Conservation (phyloP, 2,888 invertebrate genomes). For the Gibbula magus region DNA sequence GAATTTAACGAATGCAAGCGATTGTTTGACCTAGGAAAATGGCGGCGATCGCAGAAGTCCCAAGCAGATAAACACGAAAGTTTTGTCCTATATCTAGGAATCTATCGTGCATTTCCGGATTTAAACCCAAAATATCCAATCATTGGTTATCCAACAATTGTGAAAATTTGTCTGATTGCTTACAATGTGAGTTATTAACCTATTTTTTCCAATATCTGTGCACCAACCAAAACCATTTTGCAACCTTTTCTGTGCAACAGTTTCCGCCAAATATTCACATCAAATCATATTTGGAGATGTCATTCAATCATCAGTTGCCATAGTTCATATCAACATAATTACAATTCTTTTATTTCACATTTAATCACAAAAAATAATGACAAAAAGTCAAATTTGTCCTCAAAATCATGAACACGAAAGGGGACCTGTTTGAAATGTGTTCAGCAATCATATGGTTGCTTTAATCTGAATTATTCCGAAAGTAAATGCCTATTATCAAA, state of each 20-base stretch:
- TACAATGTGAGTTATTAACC: neutral
- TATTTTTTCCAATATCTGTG: neutral
- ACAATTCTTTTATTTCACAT: no score
- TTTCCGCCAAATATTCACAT: constrained; percentile 16
- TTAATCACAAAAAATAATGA: no score
- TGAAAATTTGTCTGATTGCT: neutral
- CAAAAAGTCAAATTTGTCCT: no score
- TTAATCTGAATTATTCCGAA: no score
- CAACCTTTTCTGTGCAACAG: constrained; percentile 15
- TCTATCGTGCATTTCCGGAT: neutral
- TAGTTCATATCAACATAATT: no score
- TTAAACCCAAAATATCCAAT: neutral
- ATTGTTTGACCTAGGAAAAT: constrained; percentile 24
- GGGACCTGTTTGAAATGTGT: no score
- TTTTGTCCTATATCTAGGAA: constrained; percentile 3
- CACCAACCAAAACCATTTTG: constrained; percentile 8
- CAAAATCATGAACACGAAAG: no score
- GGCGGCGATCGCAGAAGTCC: constrained; percentile 1
- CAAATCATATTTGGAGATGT: neutral
- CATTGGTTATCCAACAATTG: neutral
- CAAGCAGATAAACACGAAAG: constrained; percentile 19
- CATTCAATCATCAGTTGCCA: no score
- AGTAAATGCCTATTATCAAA: no score
- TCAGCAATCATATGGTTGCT: no score
- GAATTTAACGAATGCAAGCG: constrained; percentile 15